Conservation (phyloP, 2,113 vertebrate species). For the Labeo catla region DNA sequence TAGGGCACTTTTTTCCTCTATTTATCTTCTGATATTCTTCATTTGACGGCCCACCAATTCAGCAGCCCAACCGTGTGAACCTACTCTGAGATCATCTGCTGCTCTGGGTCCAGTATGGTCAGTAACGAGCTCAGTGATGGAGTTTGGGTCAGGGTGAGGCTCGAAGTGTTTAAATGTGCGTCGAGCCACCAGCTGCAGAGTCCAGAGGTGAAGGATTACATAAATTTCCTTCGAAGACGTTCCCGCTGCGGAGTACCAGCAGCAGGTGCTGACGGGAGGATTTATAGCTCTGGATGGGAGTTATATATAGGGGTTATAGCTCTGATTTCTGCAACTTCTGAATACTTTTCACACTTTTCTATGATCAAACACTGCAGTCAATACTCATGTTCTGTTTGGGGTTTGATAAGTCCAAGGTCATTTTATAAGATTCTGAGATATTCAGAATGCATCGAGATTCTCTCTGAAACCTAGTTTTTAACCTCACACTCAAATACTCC, state of each 20-base stretch:
- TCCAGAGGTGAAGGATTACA: constrained; percentile 21
- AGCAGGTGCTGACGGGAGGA: constrained; percentile 27
- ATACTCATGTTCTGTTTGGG: background rate
- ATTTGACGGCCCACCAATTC: constrained; percentile 19
- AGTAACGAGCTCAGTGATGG: constrained; percentile 19
- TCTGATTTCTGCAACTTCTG: background rate
- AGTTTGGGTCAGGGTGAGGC: background rate
- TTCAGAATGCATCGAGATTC: no score
- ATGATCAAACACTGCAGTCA: constrained; percentile 1
- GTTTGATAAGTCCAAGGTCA: background rate
- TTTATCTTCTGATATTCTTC: constrained; percentile 21
- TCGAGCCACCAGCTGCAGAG: constrained; percentile 4
- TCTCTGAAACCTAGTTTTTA: no score
- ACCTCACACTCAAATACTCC: no score
- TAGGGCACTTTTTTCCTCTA: background rate
- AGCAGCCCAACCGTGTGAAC: constrained; percentile 26
- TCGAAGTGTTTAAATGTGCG: background rate
- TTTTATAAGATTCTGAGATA: background rate
- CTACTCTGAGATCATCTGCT: constrained; percentile 25
- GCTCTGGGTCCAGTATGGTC: constrained; percentile 14
- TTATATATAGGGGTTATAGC: background rate
- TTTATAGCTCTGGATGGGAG: background rate
- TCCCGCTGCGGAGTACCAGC: background rate
- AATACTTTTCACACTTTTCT: no score
- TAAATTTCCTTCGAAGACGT: background rate